Percentiles rank a stretch among this genome's conserved stretches.
phyloP scores from a whole-genome alignment of 2,113 vertebrate genomes.

The Sebastes schlegelii region DNA sequence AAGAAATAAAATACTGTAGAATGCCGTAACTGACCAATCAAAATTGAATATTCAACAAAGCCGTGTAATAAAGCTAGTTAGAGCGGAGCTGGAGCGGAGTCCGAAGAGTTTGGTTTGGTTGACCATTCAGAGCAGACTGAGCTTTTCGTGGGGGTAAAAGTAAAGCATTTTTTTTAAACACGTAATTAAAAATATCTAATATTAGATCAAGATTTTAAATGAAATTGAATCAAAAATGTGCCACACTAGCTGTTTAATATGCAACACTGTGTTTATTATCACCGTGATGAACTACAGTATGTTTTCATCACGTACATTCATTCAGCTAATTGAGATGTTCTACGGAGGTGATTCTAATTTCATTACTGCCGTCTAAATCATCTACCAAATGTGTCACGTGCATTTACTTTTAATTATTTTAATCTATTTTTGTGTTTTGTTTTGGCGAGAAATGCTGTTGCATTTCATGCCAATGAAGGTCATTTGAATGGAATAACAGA shows the following conservation, averaged over 20 bases:
- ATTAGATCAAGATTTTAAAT: not conserved
- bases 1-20: no score
- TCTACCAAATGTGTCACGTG: not conserved
- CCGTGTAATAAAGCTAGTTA: no score
- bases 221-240: not conserved
- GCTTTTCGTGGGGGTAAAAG: no score
- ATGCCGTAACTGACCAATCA: no score
- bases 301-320: not conserved
- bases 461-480: not conserved
- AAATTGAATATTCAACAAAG: no score
- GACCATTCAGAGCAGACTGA: no score
- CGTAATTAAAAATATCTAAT: no score
- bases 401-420: not conserved
- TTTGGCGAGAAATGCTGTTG: not conserved
- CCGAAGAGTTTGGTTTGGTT: no score
- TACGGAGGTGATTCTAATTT: not conserved
- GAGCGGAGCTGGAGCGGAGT: no score
- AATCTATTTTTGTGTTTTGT: not conserved
- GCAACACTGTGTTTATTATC: not conserved
- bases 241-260: not conserved
- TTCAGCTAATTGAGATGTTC: not conserved
- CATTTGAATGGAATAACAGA: not conserved
- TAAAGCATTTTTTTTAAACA: no score
- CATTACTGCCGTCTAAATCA: slow-evolving; percentile 2
- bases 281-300: not conserved